A percentile compares a stretch with the other conserved stretches of the same genome.
Evolutionary conservation across 2,113 vertebrate genomes (phyloP).

Genomic region (Misgurnus anguillicaudatus): DNA sequence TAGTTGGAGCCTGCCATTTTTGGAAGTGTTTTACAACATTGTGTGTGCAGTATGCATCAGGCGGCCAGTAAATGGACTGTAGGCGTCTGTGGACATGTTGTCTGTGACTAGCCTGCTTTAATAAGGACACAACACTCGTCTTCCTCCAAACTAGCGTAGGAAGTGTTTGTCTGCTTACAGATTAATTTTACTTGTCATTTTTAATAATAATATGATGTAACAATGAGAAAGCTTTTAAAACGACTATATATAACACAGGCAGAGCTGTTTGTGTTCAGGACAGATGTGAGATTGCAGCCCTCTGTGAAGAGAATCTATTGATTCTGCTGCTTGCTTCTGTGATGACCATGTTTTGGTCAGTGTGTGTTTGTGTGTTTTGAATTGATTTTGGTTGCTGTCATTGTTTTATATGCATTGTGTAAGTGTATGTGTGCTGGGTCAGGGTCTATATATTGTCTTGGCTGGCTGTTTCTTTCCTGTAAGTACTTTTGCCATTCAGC

Average conservation of each 20-base stretch:
- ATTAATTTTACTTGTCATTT: conserved; percentile 45
- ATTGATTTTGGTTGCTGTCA: conserved; percentile 3
- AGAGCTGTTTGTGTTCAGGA: not conserved
- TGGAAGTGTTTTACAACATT: too few relatives aligned
- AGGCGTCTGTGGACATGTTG: too few relatives aligned
- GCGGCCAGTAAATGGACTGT: too few relatives aligned
- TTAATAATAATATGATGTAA: conserved; percentile 49
- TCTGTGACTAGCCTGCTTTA: not conserved
- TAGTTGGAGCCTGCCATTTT: too few relatives aligned
- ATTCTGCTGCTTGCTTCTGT: conserved; percentile 27
- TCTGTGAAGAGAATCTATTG: conserved; percentile 33
- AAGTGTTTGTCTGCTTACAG: conserved; percentile 27
- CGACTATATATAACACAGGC: not conserved
- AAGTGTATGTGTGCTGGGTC: conserved; percentile 34
- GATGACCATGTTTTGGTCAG: conserved; percentile 19
- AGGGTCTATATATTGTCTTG: not conserved
- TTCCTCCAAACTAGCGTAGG: conserved; percentile 14
- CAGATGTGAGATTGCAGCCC: not conserved
- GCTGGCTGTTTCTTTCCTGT: not conserved
- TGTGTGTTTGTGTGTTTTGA: conserved; percentile 43
- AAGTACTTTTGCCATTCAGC: not conserved
- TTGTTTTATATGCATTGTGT: conserved; percentile 38
- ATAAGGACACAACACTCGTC: not conserved
- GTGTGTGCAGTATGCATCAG: too few relatives aligned
- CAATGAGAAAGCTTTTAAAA: conserved; percentile 25